Conservation (phyloP, 2,888 invertebrate species). For the Theodoxus fluviatilis region DNA sequence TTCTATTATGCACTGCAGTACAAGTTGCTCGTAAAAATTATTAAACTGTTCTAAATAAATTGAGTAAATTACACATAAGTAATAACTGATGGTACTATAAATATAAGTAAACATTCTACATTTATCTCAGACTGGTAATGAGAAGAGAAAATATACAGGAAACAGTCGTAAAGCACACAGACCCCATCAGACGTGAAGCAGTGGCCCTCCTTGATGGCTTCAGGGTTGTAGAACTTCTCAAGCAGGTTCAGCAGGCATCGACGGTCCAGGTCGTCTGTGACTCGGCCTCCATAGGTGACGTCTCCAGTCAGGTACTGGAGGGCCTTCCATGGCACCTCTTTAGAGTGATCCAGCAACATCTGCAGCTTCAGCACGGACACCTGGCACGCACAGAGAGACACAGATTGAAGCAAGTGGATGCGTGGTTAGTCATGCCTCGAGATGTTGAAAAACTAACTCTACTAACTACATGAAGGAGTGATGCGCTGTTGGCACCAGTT, state of each 20-base stretch:
- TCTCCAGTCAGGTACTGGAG: slow-evolving; percentile 63
- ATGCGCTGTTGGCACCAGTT: too few species aligned
- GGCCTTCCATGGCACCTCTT: slow-evolving; percentile 61
- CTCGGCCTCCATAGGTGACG: slow-evolving; percentile 64
- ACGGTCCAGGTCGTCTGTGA: slow-evolving; percentile 65
- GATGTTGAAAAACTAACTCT: too few species aligned
- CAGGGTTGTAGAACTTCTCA: slow-evolving; percentile 57
- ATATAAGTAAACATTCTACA: neutral
- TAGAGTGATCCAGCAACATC: slow-evolving; percentile 55
- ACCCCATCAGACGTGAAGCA: slow-evolving; percentile 57
- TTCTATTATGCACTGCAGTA: too few species aligned
- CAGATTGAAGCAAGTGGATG: too few species aligned
- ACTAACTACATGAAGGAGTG: too few species aligned
- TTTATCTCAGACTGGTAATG: too few species aligned
- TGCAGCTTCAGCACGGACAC: slow-evolving; percentile 62
- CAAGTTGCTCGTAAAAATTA: too few species aligned
- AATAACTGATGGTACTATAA: neutral
- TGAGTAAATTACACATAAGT: too few species aligned
- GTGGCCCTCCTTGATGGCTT: slow-evolving; percentile 51
- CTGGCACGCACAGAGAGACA: too few species aligned
- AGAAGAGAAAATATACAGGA: too few species aligned
- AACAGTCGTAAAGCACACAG: slow-evolving; percentile 28
- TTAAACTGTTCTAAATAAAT: too few species aligned
- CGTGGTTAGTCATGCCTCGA: too few species aligned
- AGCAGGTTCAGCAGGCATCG: slow-evolving; percentile 61